Evolutionary conservation across 2,888 invertebrate species (phyloP), one percentile per base, ranked within the genome.

Genomic region (Andrena minutula): DNA sequence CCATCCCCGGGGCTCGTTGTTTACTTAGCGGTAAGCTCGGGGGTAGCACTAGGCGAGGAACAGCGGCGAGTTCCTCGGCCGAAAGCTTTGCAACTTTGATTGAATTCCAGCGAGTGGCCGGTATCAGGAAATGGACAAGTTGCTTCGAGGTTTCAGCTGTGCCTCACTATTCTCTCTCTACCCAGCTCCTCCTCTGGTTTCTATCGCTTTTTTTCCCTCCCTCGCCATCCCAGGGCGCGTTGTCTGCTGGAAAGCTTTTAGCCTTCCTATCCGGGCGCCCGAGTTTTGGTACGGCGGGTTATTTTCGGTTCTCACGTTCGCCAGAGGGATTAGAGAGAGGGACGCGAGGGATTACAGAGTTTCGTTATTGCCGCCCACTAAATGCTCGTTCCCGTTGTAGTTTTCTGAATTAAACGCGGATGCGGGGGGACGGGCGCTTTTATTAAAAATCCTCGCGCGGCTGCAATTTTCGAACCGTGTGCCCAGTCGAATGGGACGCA

Each of bases 41-140:
- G 8, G 23, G 47, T 12, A 32, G 51, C 69, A 32, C 56, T 28
- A 16, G 49, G 20, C 10, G 30, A 35, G 41, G 16, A 73, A 47
- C 51, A 51, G 16, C 30, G 61, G 49, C 26, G 75, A 68, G 69
- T 51, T 64, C 28, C 64, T 74, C 84, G 79, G 79, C 65, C 81
- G 82, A 87, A 86, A 91, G 88, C 89, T 90, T 90, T 86, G 88
- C 89, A 90, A 91, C 91, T 91, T 91, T 91, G 90, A 91, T 91
- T 88, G 91, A 91, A 91, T 91, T 88, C 86, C 75, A 77, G 82
- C 83, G 80, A 82, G 79, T 75, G 72, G 75, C 32, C 71, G 73
- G 81, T 80, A 84, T 85, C 82, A 72, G 79, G 89, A 89, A 89
- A 90, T 89, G 90, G 82, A 84, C 89, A 90, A 89, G 87, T 90